A percentile compares a stretch with the other conserved stretches of the same genome.
Conservation (phyloP, 2,113 vertebrate genomes). For the Prunella fulvescens region DNA sequence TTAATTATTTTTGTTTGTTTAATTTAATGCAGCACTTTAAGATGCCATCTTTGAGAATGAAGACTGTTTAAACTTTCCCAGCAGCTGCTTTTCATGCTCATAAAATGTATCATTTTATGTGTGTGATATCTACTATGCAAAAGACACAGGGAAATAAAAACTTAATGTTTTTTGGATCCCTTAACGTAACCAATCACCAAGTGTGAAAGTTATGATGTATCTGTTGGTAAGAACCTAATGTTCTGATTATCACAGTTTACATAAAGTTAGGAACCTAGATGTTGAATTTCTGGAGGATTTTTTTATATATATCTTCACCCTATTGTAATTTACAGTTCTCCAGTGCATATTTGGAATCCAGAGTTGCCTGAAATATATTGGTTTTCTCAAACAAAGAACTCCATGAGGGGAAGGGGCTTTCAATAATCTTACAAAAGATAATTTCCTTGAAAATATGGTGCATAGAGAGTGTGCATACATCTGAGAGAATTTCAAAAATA, state of each 20-base stretch:
- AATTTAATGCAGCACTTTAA: neutral
- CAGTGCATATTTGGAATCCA: neutral
- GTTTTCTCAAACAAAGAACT: neutral
- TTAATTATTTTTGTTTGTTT: neutral
- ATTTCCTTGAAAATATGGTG: neutral
- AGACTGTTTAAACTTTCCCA: neutral
- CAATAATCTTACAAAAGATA: neutral
- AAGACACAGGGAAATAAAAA: neutral
- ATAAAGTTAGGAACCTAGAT: neutral
- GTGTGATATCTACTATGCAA: neutral
- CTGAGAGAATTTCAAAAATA: neutral
- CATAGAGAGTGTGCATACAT: neutral
- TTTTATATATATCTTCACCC: neutral
- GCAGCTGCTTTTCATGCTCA: neutral
- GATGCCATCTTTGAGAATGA: neutral
- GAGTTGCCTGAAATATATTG: neutral
- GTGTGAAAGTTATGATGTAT: neutral
- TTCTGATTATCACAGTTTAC: neutral
- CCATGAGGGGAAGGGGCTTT: neutral
- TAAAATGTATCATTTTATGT: neutral
- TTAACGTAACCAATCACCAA: neutral
- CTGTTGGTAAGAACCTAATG: neutral
- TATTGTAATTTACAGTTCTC: neutral
- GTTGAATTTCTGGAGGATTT: neutral
- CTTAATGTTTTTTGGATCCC: neutral